Conservation (phyloP, 2,797 vertebrate genomes). For the Neoniphon sammara region DNA sequence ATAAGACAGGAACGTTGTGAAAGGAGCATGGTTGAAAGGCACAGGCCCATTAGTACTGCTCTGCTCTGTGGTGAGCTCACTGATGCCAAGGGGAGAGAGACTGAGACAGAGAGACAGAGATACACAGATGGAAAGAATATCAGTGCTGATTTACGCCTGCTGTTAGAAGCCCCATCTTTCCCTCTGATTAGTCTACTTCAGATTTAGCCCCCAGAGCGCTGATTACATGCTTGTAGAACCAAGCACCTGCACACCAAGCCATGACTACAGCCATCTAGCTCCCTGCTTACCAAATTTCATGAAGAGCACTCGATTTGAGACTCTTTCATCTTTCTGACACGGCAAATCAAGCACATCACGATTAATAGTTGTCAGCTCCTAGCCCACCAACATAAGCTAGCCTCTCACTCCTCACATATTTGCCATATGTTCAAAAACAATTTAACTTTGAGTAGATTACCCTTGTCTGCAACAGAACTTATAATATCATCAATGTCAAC, state of each 20-base stretch:
- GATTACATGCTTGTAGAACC: conserved; percentile 62
- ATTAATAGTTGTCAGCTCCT: conserved; percentile 9
- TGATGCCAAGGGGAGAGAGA: conserved; percentile 42
- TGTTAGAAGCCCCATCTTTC: conserved; percentile 60
- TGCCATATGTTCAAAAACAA: neutral
- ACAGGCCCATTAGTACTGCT: conserved; percentile 50
- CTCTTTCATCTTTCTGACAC: conserved; percentile 21
- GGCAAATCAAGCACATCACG: conserved; percentile 15
- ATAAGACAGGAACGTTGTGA: conserved; percentile 8
- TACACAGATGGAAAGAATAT: conserved; percentile 47
- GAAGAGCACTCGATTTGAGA: conserved; percentile 58
- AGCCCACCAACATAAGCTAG: neutral
- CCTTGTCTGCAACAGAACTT: too few relatives aligned
- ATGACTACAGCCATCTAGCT: conserved; percentile 18
- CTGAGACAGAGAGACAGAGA: conserved; percentile 20
- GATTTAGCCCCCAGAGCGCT: conserved; percentile 53
- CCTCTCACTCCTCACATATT: neutral
- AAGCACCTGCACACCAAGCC: conserved; percentile 60
- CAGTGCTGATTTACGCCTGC: conserved; percentile 68
- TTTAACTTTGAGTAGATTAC: neutral
- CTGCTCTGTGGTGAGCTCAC: conserved; percentile 43
- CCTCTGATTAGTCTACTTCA: conserved; percentile 72
- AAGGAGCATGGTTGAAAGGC: conserved; percentile 8
- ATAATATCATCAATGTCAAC: neutral
- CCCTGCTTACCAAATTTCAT: conserved; percentile 14